These are phyloP conservation scores for Oppia nitens DNA, from an alignment of 1,140 invertebrate species.

Conservation along the genomic window DNA sequence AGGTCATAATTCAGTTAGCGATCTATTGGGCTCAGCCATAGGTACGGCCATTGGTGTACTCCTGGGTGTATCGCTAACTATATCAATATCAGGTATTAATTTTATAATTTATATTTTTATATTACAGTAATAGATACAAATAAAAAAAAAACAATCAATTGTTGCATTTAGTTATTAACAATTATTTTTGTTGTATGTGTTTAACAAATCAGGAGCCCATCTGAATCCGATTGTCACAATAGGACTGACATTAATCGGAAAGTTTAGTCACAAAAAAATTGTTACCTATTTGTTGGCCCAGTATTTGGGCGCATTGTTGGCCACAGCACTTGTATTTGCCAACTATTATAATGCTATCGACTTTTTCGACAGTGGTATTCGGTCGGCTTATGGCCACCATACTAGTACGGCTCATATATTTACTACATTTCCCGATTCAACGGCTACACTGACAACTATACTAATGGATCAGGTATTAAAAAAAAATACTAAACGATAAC, in stretches of 20 bases:
- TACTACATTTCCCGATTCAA: not conserved
- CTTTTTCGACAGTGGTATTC: slow-evolving; percentile 26
- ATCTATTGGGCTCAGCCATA: not conserved
- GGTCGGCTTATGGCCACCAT: not conserved
- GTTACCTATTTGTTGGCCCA: slow-evolving; percentile 36
- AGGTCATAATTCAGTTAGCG: not conserved
- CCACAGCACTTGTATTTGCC: slow-evolving; percentile 18
- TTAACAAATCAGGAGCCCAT: slow-evolving; percentile 32
- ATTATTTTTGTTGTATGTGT: not conserved
- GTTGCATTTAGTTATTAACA: no score
- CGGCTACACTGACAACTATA: not conserved
- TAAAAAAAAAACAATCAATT: no score
- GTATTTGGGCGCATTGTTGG: slow-evolving; percentile 31
- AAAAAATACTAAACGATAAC: not conserved
- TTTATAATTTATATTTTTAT: not conserved
- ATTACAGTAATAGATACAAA: not conserved
- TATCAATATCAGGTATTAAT: not conserved
- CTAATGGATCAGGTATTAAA: slow-evolving; percentile 1
- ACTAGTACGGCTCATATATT: not conserved
- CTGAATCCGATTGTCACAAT: slow-evolving; percentile 39
- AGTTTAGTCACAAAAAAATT: slow-evolving; percentile 31
- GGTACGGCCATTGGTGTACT: slow-evolving; percentile 1
- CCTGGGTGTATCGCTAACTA: not conserved
- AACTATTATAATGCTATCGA: slow-evolving; percentile 29
- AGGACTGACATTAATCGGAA: slow-evolving; percentile 32